Base-by-base conservation (phyloP, 2,797 vertebrate genomes). In the Artibeus lituratus region DNA sequence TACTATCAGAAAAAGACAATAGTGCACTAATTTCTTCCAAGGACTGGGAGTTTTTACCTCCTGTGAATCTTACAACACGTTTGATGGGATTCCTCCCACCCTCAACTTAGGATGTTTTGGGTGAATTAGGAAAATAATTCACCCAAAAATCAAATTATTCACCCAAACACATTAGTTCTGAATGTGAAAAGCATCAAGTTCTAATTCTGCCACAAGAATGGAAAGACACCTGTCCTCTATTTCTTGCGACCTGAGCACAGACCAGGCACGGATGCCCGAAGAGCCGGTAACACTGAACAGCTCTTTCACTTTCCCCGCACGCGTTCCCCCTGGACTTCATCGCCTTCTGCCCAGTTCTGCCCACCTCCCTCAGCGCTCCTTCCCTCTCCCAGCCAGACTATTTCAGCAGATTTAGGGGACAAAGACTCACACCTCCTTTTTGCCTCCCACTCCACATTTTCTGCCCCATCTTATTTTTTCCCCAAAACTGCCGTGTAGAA, bases 111-210 rank as follows among this genome's bases (percentile, higher is more conserved):
- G 57, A 62, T 15, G 59, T 62, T 62, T 12, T 5, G 10, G 59
- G 59, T 62, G 26, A 62, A 62, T 32, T 0, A 70, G 57, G 32
- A 78, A 74, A 81, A 83, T 53, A 90, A 59, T 51, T 86, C 55
- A n/a, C 47, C 49, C 16, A 12, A 84, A 90, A 59, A 59, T 59
- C 57, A 83, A 81, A 86, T 59, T 88, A 59, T 47, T 82, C 55
- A n/a, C 53, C 55, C 16, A 29, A 84, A 90, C 57, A 88, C 57
- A 70, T 76, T 47, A 67, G 51, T 78, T 57, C 76, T 72, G 72
- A 83, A 42, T 90, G 65, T 89, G 47, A 57, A 47, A 84, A 81
- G 51, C 62, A 44, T 65, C 42, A n/a, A n/a, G 42, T 55, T 72
- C 37, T 57, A 87, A 37, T 86, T n/a, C 73, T 2, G 51, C 49